Conservation (phyloP, 2,888 invertebrate species). For the Drosophila silvestris region DNA sequence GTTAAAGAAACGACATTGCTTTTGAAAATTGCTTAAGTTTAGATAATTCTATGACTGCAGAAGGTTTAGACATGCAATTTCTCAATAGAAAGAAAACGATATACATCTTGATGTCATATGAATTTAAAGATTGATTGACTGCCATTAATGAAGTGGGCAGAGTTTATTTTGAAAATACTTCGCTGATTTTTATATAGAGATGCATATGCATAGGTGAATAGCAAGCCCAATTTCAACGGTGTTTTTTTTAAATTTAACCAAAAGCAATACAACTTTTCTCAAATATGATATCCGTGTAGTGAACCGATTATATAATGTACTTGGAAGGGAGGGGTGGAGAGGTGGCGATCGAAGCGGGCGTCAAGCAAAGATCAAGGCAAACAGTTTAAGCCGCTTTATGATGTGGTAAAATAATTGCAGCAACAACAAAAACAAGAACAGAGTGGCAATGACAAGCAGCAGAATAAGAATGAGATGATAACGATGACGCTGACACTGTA, state of each 20-base stretch:
- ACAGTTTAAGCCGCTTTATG: constrained; percentile 78
- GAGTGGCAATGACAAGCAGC: constrained; percentile 51
- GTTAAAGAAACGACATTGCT: background rate
- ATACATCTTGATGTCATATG: background rate
- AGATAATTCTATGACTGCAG: background rate
- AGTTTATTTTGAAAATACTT: background rate
- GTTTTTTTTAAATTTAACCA: background rate
- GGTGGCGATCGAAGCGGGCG: constrained; percentile 7
- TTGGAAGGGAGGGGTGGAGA: background rate
- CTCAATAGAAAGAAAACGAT: background rate
- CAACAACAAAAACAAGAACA: constrained; percentile 32
- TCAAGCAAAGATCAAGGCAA: constrained; percentile 39
- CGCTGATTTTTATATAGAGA: background rate
- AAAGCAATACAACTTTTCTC: background rate
- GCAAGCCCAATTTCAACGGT: background rate
- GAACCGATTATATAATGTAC: background rate
- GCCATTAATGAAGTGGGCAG: background rate
- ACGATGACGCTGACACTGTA: constrained; percentile 30
- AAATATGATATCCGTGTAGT: constrained; percentile 6
- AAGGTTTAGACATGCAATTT: background rate
- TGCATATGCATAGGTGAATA: background rate
- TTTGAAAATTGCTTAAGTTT: background rate
- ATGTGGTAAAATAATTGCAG: constrained; percentile 79
- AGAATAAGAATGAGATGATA: constrained; percentile 36
- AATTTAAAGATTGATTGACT: background rate